A percentile compares a stretch with the other conserved stretches of the same genome.
These are phyloP conservation scores for Cantharis rufa DNA, from an alignment of 2,888 invertebrate genomes.

Conservation along the genomic window DNA sequence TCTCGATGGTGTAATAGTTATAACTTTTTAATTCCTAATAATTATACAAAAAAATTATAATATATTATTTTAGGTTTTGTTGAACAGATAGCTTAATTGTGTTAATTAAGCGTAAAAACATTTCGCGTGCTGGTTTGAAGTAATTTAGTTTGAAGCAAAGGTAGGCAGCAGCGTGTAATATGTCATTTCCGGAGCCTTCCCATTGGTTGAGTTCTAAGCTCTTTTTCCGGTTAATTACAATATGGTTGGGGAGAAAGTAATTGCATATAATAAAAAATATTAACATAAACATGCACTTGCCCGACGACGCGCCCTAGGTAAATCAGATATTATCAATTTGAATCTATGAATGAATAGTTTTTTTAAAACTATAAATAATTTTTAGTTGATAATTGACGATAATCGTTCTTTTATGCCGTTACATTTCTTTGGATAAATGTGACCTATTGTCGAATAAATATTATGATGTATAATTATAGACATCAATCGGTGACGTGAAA, in stretches of 20 bases:
- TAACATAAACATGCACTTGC: neutral
- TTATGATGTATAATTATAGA: neutral
- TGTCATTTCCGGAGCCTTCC: slow-evolving; percentile 38
- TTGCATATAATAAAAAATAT: slow-evolving; percentile 10
- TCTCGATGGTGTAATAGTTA: neutral
- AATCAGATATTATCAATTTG: slow-evolving; percentile 8
- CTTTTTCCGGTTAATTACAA: slow-evolving; percentile 39
- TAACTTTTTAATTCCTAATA: neutral
- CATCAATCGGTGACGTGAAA: neutral
- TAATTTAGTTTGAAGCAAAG: slow-evolving; percentile 24
- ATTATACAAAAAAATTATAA: slow-evolving; percentile 2
- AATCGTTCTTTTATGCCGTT: neutral
- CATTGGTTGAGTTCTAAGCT: slow-evolving; percentile 36
- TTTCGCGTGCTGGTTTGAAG: slow-evolving; percentile 23
- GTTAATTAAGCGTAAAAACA: slow-evolving; percentile 22
- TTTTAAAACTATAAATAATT: neutral
- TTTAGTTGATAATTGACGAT: neutral
- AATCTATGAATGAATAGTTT: neutral
- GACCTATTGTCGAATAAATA: neutral
- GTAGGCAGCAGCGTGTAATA: slow-evolving; percentile 36
- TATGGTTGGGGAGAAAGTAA: slow-evolving; percentile 26
- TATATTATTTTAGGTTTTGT: slow-evolving; percentile 13
- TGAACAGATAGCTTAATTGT: slow-evolving; percentile 19
- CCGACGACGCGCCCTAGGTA: neutral
- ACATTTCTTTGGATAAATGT: neutral